Evolutionary conservation across 2,113 vertebrate genomes (phyloP).

Genomic region (Sphyrna mokarran): DNA sequence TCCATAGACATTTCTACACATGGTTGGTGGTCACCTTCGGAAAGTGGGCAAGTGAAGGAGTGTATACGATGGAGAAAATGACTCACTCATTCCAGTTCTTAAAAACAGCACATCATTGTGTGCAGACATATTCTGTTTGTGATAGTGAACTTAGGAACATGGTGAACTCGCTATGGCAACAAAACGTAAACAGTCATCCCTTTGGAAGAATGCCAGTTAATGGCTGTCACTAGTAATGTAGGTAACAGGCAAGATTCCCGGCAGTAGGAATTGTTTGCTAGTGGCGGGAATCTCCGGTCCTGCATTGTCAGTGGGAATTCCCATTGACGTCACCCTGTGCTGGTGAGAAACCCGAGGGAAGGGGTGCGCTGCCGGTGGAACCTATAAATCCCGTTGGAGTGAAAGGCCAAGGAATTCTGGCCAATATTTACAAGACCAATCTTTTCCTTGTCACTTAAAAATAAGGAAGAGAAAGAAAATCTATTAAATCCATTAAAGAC

Average conservation of each 20-base stretch:
- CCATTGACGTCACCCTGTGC: too few species aligned
- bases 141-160: neutral
- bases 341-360: too few species aligned
- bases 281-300: too few species aligned
- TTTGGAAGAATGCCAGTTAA: neutral
- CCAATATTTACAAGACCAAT: neutral
- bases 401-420: too few species aligned
- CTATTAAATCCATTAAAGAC: neutral
- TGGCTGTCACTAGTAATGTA: neutral
- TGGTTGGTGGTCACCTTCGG: neutral
- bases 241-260: too few species aligned
- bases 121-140: neutral
- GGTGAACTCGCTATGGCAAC: neutral
- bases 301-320: too few species aligned
- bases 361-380: too few species aligned
- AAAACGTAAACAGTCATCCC: neutral
- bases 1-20: neutral
- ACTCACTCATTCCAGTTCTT: neutral
- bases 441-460: neutral
- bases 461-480: neutral
- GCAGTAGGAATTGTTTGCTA: too few species aligned
- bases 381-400: too few species aligned
- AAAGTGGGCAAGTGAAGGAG: neutral
- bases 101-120: neutral
- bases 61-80: neutral